Evolutionary conservation across 2,113 vertebrate species (phyloP).

Genomic region (Laticauda laticaudata): DNA sequence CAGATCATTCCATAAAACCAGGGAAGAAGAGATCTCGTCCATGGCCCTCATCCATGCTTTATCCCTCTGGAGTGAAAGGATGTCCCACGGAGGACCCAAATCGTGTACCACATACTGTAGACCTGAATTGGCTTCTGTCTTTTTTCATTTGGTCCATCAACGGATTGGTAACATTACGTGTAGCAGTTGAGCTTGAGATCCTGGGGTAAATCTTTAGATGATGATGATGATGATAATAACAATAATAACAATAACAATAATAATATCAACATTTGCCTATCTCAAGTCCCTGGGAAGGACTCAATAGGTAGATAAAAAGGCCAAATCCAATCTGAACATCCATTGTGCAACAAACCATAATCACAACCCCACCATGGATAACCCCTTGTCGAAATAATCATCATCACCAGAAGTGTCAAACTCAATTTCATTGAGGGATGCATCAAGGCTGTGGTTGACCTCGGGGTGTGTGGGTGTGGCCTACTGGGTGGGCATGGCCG

Average conservation of each 20-base stretch:
- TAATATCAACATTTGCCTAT: neutral
- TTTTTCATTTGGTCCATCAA: rapidly evolving
- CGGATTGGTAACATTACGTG: neutral
- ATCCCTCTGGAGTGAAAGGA: neutral
- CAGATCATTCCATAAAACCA: rapidly evolving
- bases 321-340: neutral
- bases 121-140: neutral
- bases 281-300: neutral
- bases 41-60: neutral
- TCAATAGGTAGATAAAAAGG: neutral
- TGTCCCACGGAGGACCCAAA: rapidly evolving
- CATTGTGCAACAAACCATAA: neutral
- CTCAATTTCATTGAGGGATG: no score
- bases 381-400: neutral
- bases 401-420: no score
- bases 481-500: no score
- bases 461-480: no score
- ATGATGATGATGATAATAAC: neutral
- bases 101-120: neutral
- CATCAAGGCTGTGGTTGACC: no score
- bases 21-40: slow-evolving; percentile 16
- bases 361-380: no score
- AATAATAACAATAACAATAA: neutral
- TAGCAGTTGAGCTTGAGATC: neutral
- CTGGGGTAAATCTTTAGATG: neutral